Evolutionary conservation across 1,140 invertebrate genomes (phyloP).

Genomic region (Dysdera silvatica): DNA sequence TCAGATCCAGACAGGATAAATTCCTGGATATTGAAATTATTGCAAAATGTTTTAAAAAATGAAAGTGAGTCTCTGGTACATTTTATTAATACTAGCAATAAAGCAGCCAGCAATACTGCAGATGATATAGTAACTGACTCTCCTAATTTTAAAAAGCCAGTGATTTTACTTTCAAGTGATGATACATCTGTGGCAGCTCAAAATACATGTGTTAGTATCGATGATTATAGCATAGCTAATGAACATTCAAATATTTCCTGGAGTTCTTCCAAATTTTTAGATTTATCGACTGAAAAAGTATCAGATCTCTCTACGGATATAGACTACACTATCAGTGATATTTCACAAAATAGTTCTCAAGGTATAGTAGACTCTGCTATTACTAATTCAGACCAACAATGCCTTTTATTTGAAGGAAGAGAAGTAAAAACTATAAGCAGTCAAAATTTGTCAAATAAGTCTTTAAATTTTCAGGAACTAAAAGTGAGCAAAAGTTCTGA

Average conservation of each 20-base stretch:
- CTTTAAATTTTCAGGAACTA: no score
- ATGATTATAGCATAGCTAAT: neutral
- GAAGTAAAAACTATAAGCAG: neutral
- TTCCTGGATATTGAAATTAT: neutral
- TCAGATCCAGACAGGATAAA: constrained; percentile 35
- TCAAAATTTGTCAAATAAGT: no score
- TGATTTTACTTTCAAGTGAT: constrained; percentile 13
- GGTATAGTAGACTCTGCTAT: neutral
- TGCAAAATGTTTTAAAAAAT: neutral
- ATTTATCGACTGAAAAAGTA: neutral
- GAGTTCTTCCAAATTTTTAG: neutral
- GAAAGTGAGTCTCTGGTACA: no score
- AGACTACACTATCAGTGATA: neutral
- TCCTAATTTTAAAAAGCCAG: neutral
- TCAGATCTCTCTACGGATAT: neutral
- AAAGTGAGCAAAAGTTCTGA: no score
- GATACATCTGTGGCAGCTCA: neutral
- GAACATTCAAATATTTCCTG: no score
- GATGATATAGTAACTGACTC: no score
- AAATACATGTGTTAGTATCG: neutral
- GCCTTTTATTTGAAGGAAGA: neutral
- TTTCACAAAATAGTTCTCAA: neutral
- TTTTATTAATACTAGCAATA: no score
- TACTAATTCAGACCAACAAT: neutral
- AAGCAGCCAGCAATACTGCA: no score